Evolutionary conservation across 2,888 invertebrate species (phyloP).

Genomic region (Dioctria linearis): DNA sequence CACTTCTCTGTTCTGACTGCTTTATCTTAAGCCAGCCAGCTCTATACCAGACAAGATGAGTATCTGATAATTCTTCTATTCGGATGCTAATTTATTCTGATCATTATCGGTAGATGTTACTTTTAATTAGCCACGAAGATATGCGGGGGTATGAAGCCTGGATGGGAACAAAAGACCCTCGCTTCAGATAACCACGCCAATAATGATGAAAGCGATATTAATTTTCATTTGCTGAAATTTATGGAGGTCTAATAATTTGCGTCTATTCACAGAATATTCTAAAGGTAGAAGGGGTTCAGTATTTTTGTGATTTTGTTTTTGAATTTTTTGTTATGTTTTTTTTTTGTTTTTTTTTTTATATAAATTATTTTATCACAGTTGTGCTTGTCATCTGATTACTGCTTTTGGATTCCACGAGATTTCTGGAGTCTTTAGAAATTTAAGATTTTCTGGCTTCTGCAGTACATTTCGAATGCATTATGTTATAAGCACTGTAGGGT

Average conservation of each 20-base stretch:
- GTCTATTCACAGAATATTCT: constrained; percentile 44
- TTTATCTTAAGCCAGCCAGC: constrained; percentile 10
- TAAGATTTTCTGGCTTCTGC: constrained; percentile 9
- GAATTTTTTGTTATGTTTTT: constrained; percentile 14
- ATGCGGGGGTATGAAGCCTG: constrained; percentile 11
- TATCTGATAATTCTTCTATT: constrained; percentile 50
- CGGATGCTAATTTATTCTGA: constrained; percentile 53
- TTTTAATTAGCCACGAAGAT: constrained; percentile 51
- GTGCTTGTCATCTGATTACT: constrained; percentile 9
- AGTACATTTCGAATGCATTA: constrained; percentile 2
- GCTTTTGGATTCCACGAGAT: constrained; percentile 1
- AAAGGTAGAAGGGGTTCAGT: not conserved
- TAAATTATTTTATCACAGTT: constrained; percentile 21
- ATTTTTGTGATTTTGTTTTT: not conserved
- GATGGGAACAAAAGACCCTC: constrained; percentile 4
- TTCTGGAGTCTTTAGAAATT: not conserved
- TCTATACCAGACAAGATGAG: constrained; percentile 25
- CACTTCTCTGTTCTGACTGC: not conserved
- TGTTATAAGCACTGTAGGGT: constrained; percentile 17
- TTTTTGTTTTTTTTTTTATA: no score
- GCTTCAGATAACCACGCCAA: constrained; percentile 2
- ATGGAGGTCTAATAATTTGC: constrained; percentile 49
- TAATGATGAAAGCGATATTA: constrained; percentile 35
- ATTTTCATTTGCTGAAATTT: constrained; percentile 38
- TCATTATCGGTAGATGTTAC: constrained; percentile 52